Percentiles rank a stretch among this genome's conserved stretches.
Conservation (phyloP, 2,888 invertebrate species). For the Conus canariensis region DNA sequence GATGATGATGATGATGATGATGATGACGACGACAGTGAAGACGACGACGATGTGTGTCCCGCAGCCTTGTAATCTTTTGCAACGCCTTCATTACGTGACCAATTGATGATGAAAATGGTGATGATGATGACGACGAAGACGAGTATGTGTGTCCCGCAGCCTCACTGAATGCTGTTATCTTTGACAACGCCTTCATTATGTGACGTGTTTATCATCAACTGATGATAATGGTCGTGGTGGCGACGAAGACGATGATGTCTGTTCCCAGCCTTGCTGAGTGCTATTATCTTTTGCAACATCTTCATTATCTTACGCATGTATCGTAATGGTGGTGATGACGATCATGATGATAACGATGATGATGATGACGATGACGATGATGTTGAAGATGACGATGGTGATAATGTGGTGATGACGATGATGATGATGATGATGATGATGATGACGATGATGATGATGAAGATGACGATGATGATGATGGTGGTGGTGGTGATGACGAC, state of each 20-base stretch:
- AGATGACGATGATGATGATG: constrained; percentile 8
- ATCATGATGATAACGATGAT: background rate
- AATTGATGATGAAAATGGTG: background rate
- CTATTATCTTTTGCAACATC: constrained; percentile 79
- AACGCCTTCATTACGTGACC: background rate
- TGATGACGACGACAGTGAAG: background rate
- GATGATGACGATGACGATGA: background rate
- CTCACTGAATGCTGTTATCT: background rate
- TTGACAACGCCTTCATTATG: background rate
- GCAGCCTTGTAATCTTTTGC: constrained; percentile 19
- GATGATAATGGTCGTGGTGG: background rate
- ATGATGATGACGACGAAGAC: background rate
- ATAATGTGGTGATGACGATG: background rate
- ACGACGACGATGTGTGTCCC: background rate
- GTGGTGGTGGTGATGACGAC: background rate
- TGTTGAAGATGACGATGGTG: background rate
- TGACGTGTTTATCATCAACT: background rate
- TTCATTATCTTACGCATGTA: constrained; percentile 72
- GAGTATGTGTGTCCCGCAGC: background rate
- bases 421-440: constrained; percentile 11
- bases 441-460: constrained; percentile 25
- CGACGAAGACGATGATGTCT: background rate
- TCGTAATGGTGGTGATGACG: background rate
- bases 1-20: constrained; percentile 8
- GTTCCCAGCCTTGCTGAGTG: constrained; percentile 76